phyloP scores from a whole-genome alignment of 64 coral and sea anemone species.

The Stichodactyla mertensii region DNA sequence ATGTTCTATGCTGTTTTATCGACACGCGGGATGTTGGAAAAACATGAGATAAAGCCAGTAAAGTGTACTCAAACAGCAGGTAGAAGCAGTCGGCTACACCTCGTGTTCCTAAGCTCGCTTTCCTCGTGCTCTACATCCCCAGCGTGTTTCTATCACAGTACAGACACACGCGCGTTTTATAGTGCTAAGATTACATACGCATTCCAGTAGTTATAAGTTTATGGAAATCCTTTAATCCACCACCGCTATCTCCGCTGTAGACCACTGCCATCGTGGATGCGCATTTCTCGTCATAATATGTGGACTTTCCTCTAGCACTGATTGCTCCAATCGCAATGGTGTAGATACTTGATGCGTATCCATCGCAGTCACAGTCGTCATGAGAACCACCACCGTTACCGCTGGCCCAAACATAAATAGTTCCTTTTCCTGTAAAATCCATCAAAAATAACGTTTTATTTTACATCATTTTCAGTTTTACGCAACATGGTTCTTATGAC shows the following conservation, averaged over 20 bases:
- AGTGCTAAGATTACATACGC: too few relatives aligned
- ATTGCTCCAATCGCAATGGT: slow-evolving; percentile 69
- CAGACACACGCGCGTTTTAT: too few relatives aligned
- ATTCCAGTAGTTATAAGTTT: slow-evolving; percentile 43
- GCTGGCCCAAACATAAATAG: slow-evolving; percentile 76
- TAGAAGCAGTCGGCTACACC: too few relatives aligned
- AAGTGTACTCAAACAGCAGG: too few relatives aligned
- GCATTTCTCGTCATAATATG: slow-evolving; percentile 72
- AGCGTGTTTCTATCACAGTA: too few relatives aligned
- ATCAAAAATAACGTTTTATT: not conserved
- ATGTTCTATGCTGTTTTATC: too few relatives aligned
- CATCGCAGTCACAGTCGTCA: slow-evolving; percentile 78
- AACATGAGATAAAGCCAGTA: too few relatives aligned
- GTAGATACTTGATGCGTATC: slow-evolving; percentile 82
- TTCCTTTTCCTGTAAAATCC: slow-evolving; percentile 49
- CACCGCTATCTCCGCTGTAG: slow-evolving; percentile 55
- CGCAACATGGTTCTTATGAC: too few relatives aligned
- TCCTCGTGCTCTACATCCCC: too few relatives aligned
- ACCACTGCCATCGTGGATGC: slow-evolving; percentile 64
- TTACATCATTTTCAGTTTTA: too few relatives aligned
- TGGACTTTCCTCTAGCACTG: slow-evolving; percentile 43
- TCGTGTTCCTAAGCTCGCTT: too few relatives aligned
- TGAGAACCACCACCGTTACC: slow-evolving; percentile 54
- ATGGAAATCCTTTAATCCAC: not conserved
- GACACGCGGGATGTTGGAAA: too few relatives aligned